Evolutionary conservation across 2,113 vertebrate species (phyloP), one percentile per base, ranked within the genome.

Genomic region (Ascaphus truei): DNA sequence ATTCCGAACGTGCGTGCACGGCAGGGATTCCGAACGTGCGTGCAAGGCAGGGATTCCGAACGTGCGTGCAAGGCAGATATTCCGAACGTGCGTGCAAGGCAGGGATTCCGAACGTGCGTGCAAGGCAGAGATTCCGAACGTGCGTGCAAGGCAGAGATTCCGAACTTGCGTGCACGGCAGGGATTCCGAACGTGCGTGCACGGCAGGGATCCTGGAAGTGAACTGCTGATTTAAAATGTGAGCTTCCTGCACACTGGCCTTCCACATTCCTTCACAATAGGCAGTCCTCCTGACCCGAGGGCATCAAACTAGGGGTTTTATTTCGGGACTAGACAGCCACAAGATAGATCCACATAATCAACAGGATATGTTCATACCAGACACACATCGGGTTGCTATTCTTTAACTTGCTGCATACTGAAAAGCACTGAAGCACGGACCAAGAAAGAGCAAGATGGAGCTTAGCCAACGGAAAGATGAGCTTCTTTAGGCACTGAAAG

Each of bases 361-460:
- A 71, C 67, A 61, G 67, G 67, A 71, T 61, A 52, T 31, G 56
- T 37, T 41, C 57, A 34, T 18, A 52, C 37, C 56, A 61, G 67
- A 71, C 56, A 45, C 56, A 51, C 57, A 71, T 71, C 66, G 55
- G 52, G 43, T 61, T 39, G 39, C 56, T 61, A 41, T 71, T 71
- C 56, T 51, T 34, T 27, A n/a, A 9, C 20, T 58, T 23, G 18
- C 65, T 22, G 60, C 10, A 58, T 25, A 22, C 20, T 3, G n/a
- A 15, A 20, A 7, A 29, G 15, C 11, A 45, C 12, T 22, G 23
- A 22, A 29, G 47, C 27, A n/a, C 4, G 48, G 16, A 25, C 51
- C 9, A 43, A 57, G 22, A 37, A 31, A 3, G 1, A 41, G 13
- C 8, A 37, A 18, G 59, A 68, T 33, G 16, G 8, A 16, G 51